phyloP scores from a whole-genome alignment of 2,888 invertebrate genomes.

The Gibbula magus region DNA sequence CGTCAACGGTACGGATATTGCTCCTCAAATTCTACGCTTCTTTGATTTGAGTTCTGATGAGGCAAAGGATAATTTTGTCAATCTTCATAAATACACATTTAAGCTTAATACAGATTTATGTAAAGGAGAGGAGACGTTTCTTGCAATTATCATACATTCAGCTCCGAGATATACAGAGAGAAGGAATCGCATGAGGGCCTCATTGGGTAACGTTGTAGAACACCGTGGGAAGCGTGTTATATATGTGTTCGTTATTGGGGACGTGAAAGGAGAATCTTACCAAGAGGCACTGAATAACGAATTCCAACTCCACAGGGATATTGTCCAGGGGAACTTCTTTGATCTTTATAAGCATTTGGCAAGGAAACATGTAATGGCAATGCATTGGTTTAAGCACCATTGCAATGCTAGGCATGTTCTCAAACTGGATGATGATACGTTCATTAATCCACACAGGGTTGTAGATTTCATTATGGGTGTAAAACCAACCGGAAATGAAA shows the following conservation, averaged over 20 bases:
- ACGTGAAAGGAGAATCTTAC: too few relatives aligned
- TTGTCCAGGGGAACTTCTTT: not conserved
- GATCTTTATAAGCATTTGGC: not conserved
- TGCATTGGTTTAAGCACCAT: slow-evolving; percentile 2
- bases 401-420: not conserved
- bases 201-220: not conserved
- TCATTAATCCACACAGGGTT: not conserved
- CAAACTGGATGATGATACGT: slow-evolving; percentile 5
- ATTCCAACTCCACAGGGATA: not conserved
- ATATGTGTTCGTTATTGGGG: not conserved
- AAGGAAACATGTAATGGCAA: slow-evolving; percentile 4
- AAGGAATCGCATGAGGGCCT: not conserved
- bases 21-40: not conserved
- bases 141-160: not conserved
- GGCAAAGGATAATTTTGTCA: not conserved
- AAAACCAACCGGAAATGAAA: not conserved
- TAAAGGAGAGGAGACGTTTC: not conserved
- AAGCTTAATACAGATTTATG: not conserved
- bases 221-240: not conserved
- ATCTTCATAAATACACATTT: not conserved
- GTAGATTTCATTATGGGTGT: not conserved
- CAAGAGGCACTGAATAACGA: not conserved
- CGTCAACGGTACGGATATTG: not conserved
- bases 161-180: not conserved
- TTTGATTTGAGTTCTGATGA: not conserved